Conservation (phyloP, 1,140 invertebrate genomes). For the Drosophila paulistorum region DNA sequence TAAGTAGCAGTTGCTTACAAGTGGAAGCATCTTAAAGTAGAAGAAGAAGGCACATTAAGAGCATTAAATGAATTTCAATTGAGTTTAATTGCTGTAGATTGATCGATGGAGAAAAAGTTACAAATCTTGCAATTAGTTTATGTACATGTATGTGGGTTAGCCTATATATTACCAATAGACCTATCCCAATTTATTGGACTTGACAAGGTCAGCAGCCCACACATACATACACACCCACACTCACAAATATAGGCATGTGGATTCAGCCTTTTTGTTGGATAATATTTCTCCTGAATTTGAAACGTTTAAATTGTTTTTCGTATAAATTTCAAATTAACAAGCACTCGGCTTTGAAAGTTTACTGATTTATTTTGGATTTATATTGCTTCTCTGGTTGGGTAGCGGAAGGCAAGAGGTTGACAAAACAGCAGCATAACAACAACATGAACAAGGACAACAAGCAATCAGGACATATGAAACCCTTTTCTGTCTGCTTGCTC, state of each 20-base stretch:
- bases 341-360: slow-evolving; percentile 66
- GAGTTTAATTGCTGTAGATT: slow-evolving; percentile 61
- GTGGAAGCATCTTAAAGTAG: slow-evolving; percentile 3
- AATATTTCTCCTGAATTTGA: slow-evolving; percentile 46
- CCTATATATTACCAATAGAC: slow-evolving; percentile 15
- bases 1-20: slow-evolving; percentile 38
- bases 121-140: slow-evolving; percentile 8
- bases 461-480: slow-evolving; percentile 61
- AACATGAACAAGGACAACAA: slow-evolving; percentile 46
- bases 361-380: slow-evolving; percentile 79
- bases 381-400: slow-evolving; percentile 29
- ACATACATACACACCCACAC: slow-evolving; percentile 8
- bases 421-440: slow-evolving; percentile 26
- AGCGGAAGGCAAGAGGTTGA: slow-evolving; percentile 19
- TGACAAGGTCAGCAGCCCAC: slow-evolving; percentile 51
- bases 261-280: not conserved
- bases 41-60: slow-evolving; percentile 37
- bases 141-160: not conserved
- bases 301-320: slow-evolving; percentile 75
- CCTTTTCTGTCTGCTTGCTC: slow-evolving; percentile 46
- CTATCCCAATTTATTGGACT: slow-evolving; percentile 46
- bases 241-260: slow-evolving; percentile 15
- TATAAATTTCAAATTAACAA: slow-evolving; percentile 81
- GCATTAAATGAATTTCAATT: slow-evolving; percentile 72
- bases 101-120: slow-evolving; percentile 2